These are phyloP conservation scores for Mellilla xanthometata DNA, from an alignment of 2,888 invertebrate genomes.

Conservation along the genomic window DNA sequence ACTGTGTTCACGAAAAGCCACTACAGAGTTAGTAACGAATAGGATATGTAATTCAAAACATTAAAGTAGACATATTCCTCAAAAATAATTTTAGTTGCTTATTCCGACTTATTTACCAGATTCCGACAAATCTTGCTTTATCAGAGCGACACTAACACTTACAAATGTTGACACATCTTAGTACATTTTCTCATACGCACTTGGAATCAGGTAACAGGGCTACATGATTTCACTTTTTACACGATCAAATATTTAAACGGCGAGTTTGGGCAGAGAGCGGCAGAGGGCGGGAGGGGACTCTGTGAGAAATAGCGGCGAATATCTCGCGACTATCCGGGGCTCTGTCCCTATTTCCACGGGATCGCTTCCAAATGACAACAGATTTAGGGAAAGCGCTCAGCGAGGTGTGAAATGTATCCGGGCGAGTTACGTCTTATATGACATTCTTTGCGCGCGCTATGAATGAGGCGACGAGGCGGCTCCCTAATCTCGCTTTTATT, in stretches of 20 bases:
- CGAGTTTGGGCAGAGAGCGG: slow-evolving; percentile 37
- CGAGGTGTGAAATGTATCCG: slow-evolving; percentile 80
- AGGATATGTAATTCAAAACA: too few species aligned
- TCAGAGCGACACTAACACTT: too few species aligned
- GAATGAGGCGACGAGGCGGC: slow-evolving; percentile 67
- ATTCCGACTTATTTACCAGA: too few species aligned
- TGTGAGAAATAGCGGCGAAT: slow-evolving; percentile 76
- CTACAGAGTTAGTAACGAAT: too few species aligned
- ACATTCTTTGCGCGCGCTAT: slow-evolving; percentile 75
- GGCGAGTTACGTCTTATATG: slow-evolving; percentile 71
- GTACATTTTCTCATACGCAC: too few species aligned
- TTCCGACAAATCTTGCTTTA: too few species aligned
- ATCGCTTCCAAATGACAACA: slow-evolving; percentile 79
- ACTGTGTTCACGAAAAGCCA: too few species aligned
- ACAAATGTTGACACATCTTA: too few species aligned
- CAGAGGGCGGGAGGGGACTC: slow-evolving; percentile 13
- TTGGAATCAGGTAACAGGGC: slow-evolving; percentile 50
- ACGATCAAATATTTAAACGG: slow-evolving; percentile 74
- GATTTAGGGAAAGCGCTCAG: slow-evolving; percentile 79
- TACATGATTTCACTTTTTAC: slow-evolving; percentile 69
- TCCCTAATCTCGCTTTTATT: slow-evolving; percentile 73
- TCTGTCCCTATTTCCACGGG: slow-evolving; percentile 73
- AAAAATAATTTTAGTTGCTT: too few species aligned
- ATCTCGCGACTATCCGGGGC: slow-evolving; percentile 73
- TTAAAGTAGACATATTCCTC: too few species aligned